Conservation (phyloP, 2,113 vertebrate genomes). For the Hemicordylus capensis region DNA sequence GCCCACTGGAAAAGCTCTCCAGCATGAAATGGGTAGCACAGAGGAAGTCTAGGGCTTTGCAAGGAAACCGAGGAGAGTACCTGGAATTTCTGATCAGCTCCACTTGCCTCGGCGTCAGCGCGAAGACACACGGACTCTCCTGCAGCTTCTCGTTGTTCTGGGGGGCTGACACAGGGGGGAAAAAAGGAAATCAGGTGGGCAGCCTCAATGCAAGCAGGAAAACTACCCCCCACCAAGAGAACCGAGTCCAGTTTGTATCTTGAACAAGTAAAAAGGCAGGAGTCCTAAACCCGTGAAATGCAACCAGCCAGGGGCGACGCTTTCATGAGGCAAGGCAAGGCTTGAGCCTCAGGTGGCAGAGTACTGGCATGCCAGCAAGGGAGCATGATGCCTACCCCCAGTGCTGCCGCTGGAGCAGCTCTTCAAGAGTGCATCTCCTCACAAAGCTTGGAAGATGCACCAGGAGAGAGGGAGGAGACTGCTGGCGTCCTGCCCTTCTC, state of each 20-base stretch:
- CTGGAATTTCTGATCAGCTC: slow-evolving; percentile 95
- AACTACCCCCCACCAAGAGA: background rate
- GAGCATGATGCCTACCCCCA: too few relatives aligned
- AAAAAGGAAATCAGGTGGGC: background rate
- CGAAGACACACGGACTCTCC: slow-evolving; percentile 95
- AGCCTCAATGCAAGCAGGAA: background rate
- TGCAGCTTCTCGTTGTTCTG: slow-evolving; percentile 97
- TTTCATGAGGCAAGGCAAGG: too few relatives aligned
- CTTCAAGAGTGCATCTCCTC: too few relatives aligned
- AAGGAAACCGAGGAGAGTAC: slow-evolving; percentile 59
- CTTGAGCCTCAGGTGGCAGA: too few relatives aligned
- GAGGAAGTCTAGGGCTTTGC: background rate
- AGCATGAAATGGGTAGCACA: background rate
- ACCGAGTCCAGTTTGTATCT: too few relatives aligned
- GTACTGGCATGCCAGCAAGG: too few relatives aligned
- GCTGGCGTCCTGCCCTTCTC: too few relatives aligned
- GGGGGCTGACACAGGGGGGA: slow-evolving; percentile 78
- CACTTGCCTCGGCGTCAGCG: slow-evolving; percentile 91
- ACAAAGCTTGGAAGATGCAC: too few relatives aligned
- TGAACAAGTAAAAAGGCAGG: background rate
- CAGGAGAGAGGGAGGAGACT: too few relatives aligned
- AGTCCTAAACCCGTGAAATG: background rate
- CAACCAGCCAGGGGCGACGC: too few relatives aligned
- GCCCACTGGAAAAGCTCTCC: background rate
- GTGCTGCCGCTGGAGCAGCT: too few relatives aligned